Evolutionary conservation across 2,888 invertebrate species (phyloP).

Genomic region (Chloromyia formosa): DNA sequence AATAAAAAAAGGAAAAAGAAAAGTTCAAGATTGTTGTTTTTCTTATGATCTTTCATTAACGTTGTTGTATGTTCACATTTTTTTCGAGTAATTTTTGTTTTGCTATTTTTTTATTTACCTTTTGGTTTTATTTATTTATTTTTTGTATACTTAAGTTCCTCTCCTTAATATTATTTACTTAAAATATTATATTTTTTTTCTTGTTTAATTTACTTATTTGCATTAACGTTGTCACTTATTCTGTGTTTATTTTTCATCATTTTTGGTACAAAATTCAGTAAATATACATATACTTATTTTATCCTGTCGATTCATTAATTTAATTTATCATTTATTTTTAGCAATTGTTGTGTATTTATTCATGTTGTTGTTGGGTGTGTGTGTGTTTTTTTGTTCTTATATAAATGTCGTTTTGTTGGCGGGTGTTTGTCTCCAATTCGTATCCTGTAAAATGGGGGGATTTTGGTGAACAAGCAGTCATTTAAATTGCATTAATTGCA

Average conservation of each 20-base stretch:
- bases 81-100: not conserved
- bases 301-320: constrained; percentile 9
- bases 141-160: constrained; percentile 41
- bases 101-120: not conserved
- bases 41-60: not conserved
- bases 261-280: constrained; percentile 49
- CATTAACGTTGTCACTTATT: constrained; percentile 40
- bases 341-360: constrained; percentile 40
- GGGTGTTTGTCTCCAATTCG: not conserved
- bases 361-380: constrained; percentile 30
- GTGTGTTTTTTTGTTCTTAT: not conserved
- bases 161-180: constrained; percentile 35
- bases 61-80: constrained; percentile 4
- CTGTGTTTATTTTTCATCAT: constrained; percentile 43
- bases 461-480: no score
- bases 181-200: constrained; percentile 29
- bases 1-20: no score
- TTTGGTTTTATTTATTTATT: constrained; percentile 47
- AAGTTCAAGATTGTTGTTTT: not conserved
- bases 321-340: constrained; percentile 36
- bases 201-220: constrained; percentile 46
- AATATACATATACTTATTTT: constrained; percentile 45
- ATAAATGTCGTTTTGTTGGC: not conserved
- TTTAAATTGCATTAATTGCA: no score
- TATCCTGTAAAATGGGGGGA: not conserved